phyloP scores from a whole-genome alignment of 2,888 invertebrate genomes.

The Acanthoscelides obtectus region DNA sequence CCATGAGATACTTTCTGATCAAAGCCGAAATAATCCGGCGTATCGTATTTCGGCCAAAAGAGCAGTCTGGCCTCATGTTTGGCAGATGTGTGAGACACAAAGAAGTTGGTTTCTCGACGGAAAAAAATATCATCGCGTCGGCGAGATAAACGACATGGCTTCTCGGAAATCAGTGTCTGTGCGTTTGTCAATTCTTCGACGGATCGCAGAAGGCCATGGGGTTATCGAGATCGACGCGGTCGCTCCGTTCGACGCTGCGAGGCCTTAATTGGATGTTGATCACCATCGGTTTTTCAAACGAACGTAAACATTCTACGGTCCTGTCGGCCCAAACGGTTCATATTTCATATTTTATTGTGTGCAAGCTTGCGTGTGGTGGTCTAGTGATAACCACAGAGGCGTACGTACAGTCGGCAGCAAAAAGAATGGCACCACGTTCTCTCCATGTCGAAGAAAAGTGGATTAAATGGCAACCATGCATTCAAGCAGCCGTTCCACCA shows the following conservation, averaged over 20 bases:
- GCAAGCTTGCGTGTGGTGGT: too few species aligned
- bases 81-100: not conserved
- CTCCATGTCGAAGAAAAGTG: too few species aligned
- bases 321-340: not conserved
- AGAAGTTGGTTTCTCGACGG: not conserved
- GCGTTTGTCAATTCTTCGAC: conserved; percentile 17
- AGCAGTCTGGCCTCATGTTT: not conserved
- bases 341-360: not conserved
- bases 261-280: not conserved
- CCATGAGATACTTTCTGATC: not conserved
- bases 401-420: too few species aligned
- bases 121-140: not conserved
- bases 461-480: too few species aligned
- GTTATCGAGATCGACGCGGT: not conserved
- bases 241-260: too few species aligned
- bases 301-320: not conserved
- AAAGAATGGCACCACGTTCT: too few species aligned
- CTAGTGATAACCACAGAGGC: too few species aligned
- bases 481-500: too few species aligned
- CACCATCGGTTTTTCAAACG: not conserved
- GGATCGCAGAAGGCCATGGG: not conserved
- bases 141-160: conserved; percentile 13
- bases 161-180: conserved; percentile 15
- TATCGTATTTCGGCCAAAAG: not conserved
- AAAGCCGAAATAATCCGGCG: not conserved